Evolutionary conservation across 2,113 vertebrate genomes (phyloP), one percentile per base, ranked within the genome.

Genomic region (Balaenoptera acutorostrata): DNA sequence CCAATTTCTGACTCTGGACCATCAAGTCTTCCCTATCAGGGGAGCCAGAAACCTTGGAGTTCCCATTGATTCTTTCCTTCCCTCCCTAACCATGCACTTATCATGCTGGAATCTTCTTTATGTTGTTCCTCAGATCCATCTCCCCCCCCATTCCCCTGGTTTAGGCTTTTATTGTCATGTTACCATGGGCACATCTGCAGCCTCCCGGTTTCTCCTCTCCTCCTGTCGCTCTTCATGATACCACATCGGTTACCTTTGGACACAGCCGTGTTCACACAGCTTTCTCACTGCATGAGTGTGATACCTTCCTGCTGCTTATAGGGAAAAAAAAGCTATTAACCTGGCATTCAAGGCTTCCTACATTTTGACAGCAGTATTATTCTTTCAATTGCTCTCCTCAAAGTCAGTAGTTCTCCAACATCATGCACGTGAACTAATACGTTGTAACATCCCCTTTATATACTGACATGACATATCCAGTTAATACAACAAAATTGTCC

Each of bases 251-350:
- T 81, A n/a, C 39, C 66, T 41, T 57, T 39, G 23, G 61, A 49
- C 10, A 71, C 74, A 61, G 11, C 63, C 72, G 1, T 88, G 49
- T 88, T 57, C 44, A 64, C 44, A 93, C 31, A 23, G 20, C 44
- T n/a, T 64, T 75, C 46, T 71, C 59, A 89, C 7, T 71, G 12
- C 9, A 23, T 15, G 80, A 81, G 52, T 63, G 7, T 61, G 41
- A 92, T 77, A 63, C 27, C 66, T 94, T 92, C n/a, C 46, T 93
- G 39, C 41, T 68, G 13, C n/a, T 93, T 92, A 10, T 5, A 31
- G 71, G 72, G 20, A 25, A 18, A 20, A 46, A n/a, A 27, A 81
- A 10, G 36, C 39, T 66, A 29, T 78, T 78, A 78, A 78, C 36
- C 33, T 95, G 33, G 18, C 17, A 23, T 72, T 66, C 84, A 81